Evolutionary conservation across 2,113 vertebrate species (phyloP), one percentile per base, ranked within the genome.

Genomic region (Merops nubicus): DNA sequence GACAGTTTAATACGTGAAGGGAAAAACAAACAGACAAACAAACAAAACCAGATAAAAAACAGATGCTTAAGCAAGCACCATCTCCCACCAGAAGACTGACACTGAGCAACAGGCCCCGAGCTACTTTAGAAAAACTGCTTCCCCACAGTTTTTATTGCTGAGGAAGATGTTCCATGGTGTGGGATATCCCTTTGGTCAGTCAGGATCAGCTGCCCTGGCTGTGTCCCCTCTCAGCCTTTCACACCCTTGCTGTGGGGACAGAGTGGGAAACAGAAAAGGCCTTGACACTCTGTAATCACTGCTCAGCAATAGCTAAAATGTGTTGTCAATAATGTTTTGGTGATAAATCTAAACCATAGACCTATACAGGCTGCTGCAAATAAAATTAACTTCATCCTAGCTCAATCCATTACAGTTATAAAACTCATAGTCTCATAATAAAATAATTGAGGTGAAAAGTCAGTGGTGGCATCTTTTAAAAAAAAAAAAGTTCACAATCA

Each of bases 331-430:
- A 38, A 9, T 38, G 5, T 45, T 70, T 76, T 63, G 8, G 10
- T 36, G 33, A n/a, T 33, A 73, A 23, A 48, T 38, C 7, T 38
- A 68, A 80, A 91, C 4, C 26, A 76, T 6, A 89, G 14, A 3
- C 6, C 12, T 11, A 11, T 54, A 25, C 5, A 26, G 48, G 9
- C 8, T 40, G 1, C 31, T 72, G 2, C 18, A 25, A 76, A 56
- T 31, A 76, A 93, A 85, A 40, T 17, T 34, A 74, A 69, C 34
- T 60, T 6, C 26, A 68, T 42, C 29, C 12, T 31, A 70, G 28
- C 12, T 7, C 0, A 0, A 34, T 2, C 1, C 19, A 54, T 8
- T 11, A 7, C 11, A 72, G 19, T 11, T 8, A 75, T 54, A 72
- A 89, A 86, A 75, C 18, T 14, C 9, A 31, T 67, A 63, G 64